Base-by-base conservation (phyloP, 2,797 vertebrate genomes). In the Molossus molossus region DNA sequence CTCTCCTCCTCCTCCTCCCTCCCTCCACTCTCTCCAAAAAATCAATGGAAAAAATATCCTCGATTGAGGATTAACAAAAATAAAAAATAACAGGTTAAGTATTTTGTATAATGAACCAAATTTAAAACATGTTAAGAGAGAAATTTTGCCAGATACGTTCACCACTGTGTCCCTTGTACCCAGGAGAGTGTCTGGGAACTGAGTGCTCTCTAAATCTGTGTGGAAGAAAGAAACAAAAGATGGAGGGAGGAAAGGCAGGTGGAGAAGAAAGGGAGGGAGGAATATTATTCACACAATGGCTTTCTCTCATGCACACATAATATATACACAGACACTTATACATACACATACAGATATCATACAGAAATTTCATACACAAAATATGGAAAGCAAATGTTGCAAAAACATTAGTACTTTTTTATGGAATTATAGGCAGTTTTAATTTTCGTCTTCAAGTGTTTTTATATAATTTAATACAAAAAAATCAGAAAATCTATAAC, bases 401-500 rank as follows among this genome's bases (percentile, higher is more conserved):
- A 79, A 84, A 84, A 72, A 76, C n/a, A 50, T 83, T 80, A 62
- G 4, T 70, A 50, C 10, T 79, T 72, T 73, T 84, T 93, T 70
- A 5, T 57, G 58, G 23, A 10, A 79, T 57, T 84, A 3, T 80
- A 57, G 58, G 2, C 18, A 83, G 25, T 37, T 80, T 80, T 62
- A 58, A 64, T 40, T 87, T 93, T 72, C n/a, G 87, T 87, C 40
- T 79, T 73, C 91, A 69, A 62, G 13, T 45, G 4, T 79, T 72
- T 91, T 11, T 67, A 0, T 72, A 29, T 67, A 53, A 60, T 64
- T 21, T 90, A 81, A 88, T 50, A 76, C 9, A 83, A 93, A 73
- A 70, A 90, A 87, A 11, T 81, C 37, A 85, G 55, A 50, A 84
- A 84, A 94, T 87, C 67, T 70, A 3, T 62, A 87, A 58, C 25